Conservation (phyloP, 2,888 invertebrate genomes). For the Panopea generosa region DNA sequence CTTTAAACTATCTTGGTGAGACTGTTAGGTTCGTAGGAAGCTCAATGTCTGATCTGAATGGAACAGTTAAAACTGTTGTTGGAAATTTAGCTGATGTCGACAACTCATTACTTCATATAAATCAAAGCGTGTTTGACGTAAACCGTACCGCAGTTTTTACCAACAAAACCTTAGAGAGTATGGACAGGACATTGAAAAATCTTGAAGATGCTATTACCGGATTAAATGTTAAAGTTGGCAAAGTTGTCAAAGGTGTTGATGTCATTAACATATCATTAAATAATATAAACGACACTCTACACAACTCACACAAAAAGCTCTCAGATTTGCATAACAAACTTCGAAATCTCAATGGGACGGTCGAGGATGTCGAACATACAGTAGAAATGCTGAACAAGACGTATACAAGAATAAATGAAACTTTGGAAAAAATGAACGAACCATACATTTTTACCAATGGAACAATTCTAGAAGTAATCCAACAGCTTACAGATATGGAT, state of each 20-base stretch:
- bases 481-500: constrained; percentile 38
- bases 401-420: constrained; percentile 43
- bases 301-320: constrained; percentile 44
- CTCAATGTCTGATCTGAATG: constrained; percentile 48
- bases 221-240: constrained; percentile 35
- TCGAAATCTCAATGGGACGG: constrained; percentile 31
- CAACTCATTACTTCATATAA: constrained; percentile 36
- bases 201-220: constrained; percentile 35
- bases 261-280: constrained; percentile 46
- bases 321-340: constrained; percentile 21
- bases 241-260: constrained; percentile 27
- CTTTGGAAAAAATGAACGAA: constrained; percentile 45
- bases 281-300: constrained; percentile 49
- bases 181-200: constrained; percentile 46
- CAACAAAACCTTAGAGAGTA: constrained; percentile 54
- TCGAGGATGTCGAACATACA: constrained; percentile 35
- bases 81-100: constrained; percentile 27
- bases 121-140: constrained; percentile 46
- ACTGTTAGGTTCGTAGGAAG: constrained; percentile 35
- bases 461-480: constrained; percentile 51
- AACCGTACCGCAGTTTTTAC: constrained; percentile 44
- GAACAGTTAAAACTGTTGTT: constrained; percentile 28
- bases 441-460: constrained; percentile 44
- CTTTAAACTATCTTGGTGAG: constrained; percentile 42
- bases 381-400: constrained; percentile 35